Base-by-base conservation (phyloP, 2,797 vertebrate species). In the Clarias fuscus region DNA sequence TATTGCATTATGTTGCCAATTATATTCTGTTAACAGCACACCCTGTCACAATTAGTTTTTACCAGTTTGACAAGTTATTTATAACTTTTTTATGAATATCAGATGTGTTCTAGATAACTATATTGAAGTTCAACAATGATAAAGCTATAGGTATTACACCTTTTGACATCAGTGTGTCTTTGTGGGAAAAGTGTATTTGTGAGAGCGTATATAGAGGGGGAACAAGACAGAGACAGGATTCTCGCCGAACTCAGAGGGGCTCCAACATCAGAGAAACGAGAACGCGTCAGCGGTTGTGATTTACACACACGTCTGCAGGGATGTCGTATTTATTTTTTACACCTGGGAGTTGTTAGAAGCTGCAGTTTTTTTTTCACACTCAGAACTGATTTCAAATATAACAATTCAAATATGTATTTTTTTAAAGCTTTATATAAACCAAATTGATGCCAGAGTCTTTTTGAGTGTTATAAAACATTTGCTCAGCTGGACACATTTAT, bases 201-300 rank as follows among this genome's bases (percentile, higher is more conserved):
- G 76, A 71, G 70, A 76, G 86, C 71, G 84, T 73, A 64, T 90
- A 78, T 33, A 90, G 72, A 90, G 91, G 92, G 92, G 92, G 53
- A 14, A 94, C 93, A 89, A 86, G 43, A 86, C 87, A 90, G 93
- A 86, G 93, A 92, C 92, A 92, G 91, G 92, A 90, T 95, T 95
- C 95, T 94, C 93, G 92, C 91, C 75, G 73, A 90, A 90, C 93
- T 93, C 92, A 53, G 90, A 85, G 91, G 94, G 92, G 90, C 90
- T 91, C 93, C 93, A 85, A 87, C 92, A 91, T 91, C 92, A 93
- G 90, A 94, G 91, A 93, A 95, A 95, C 93, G 93, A 92, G 84
- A 90, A 89, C 88, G 89, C 89, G 93, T 92, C 91, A 86, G 87
- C 77, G 59, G 84, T 67, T 81, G 87, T 91, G 91, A 95, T 96